Conservation (phyloP, 2,113 vertebrate species). For the Burhinus bistriatus region DNA sequence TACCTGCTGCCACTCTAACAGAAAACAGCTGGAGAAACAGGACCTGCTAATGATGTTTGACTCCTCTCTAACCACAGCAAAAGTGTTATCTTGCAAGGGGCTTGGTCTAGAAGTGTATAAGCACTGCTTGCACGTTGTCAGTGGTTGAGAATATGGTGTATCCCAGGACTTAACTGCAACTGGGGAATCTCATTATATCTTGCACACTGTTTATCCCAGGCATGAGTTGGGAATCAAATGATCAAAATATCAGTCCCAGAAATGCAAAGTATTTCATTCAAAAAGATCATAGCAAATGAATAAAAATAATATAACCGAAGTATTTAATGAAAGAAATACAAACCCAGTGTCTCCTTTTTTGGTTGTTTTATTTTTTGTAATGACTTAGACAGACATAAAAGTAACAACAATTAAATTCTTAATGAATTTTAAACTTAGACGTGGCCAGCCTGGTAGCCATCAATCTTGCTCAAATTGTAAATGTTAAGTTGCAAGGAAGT, state of each 20-base stretch:
- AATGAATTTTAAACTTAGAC: background rate
- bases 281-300: background rate
- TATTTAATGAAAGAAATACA: background rate
- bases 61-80: background rate
- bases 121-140: background rate
- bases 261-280: background rate
- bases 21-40: background rate
- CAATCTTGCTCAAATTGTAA: background rate
- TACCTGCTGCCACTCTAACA: background rate
- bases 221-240: background rate
- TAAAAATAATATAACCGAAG: background rate
- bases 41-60: fast-evolving
- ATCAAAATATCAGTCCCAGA: background rate
- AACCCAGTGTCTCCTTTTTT: background rate
- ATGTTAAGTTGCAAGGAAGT: too few species aligned
- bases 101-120: background rate
- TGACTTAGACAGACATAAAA: background rate
- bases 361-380: background rate
- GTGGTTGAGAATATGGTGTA: background rate
- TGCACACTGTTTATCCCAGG: background rate
- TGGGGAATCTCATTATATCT: background rate
- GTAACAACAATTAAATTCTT: background rate
- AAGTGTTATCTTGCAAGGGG: background rate
- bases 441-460: background rate
- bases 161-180: too few species aligned